phyloP scores from a whole-genome alignment of 2,888 invertebrate genomes.

The Syrista parreyssii region DNA sequence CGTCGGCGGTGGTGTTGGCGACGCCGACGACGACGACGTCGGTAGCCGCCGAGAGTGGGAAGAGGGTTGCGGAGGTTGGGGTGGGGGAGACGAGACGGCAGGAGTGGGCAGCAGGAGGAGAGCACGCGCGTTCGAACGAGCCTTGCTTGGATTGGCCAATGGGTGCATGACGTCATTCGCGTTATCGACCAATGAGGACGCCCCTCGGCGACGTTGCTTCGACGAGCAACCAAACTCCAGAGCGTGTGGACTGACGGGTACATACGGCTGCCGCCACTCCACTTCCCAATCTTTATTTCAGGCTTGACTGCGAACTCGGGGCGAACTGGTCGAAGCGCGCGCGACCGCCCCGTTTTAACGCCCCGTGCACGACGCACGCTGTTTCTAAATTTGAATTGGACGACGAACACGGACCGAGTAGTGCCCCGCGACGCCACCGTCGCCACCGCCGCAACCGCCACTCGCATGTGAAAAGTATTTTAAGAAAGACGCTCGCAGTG shows the following conservation, averaged over 20 bases:
- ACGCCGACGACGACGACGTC: neutral
- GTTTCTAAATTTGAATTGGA: slow-evolving; percentile 50
- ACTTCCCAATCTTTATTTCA: slow-evolving; percentile 52
- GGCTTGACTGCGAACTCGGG: slow-evolving; percentile 48
- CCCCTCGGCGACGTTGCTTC: slow-evolving; percentile 39
- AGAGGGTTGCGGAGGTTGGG: neutral
- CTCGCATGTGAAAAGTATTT: slow-evolving; percentile 43
- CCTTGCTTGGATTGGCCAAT: slow-evolving; percentile 38
- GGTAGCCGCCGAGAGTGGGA: neutral
- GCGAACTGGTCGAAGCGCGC: slow-evolving; percentile 48
- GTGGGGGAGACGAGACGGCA: neutral
- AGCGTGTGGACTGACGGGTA: slow-evolving; percentile 47
- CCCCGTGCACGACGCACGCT: slow-evolving; percentile 28
- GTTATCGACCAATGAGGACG: slow-evolving; percentile 53
- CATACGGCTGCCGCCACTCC: slow-evolving; percentile 21
- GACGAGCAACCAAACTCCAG: slow-evolving; percentile 30
- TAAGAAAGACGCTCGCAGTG: slow-evolving; percentile 43
- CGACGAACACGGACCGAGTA: slow-evolving; percentile 14
- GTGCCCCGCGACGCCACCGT: slow-evolving; percentile 5
- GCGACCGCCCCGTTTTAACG: slow-evolving; percentile 42
- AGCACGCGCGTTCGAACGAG: neutral
- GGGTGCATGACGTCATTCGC: slow-evolving; percentile 52
- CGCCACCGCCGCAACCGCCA: slow-evolving; percentile 5
- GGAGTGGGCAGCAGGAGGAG: neutral
- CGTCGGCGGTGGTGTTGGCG: neutral